Evolutionary conservation across 1,140 invertebrate species (phyloP).

Genomic region (Neotoxoptera formosana): DNA sequence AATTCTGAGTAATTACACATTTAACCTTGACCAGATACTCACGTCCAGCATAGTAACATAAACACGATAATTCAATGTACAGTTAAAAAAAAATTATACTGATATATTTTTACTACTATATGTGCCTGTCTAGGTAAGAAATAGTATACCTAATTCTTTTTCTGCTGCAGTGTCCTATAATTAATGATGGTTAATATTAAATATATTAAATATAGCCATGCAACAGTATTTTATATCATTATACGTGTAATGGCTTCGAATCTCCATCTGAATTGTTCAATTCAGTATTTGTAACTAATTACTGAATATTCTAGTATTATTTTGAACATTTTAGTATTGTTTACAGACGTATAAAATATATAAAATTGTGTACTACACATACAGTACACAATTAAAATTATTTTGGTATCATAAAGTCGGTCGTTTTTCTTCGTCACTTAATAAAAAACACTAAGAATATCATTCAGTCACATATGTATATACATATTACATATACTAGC

Average conservation of each 20-base stretch:
- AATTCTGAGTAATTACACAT: neutral
- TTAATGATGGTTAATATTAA: neutral
- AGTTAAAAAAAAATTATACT: conserved; percentile 15
- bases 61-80: conserved; percentile 18
- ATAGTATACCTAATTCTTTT: neutral
- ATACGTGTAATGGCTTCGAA: neutral
- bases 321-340: no score
- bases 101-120: neutral
- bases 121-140: neutral
- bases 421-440: neutral
- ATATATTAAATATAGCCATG: neutral
- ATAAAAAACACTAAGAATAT: conserved; percentile 4
- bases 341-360: neutral
- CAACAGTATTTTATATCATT: neutral
- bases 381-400: neutral
- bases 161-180: neutral
- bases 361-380: neutral
- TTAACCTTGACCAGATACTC: conserved; percentile 32
- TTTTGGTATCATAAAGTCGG: no score
- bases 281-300: neutral
- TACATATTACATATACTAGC: no score
- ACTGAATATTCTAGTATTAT: no score
- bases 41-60: neutral
- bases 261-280: neutral
- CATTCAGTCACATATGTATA: neutral